phyloP scores from a whole-genome alignment of 2,113 vertebrate genomes.

The Anguilla rostrata region DNA sequence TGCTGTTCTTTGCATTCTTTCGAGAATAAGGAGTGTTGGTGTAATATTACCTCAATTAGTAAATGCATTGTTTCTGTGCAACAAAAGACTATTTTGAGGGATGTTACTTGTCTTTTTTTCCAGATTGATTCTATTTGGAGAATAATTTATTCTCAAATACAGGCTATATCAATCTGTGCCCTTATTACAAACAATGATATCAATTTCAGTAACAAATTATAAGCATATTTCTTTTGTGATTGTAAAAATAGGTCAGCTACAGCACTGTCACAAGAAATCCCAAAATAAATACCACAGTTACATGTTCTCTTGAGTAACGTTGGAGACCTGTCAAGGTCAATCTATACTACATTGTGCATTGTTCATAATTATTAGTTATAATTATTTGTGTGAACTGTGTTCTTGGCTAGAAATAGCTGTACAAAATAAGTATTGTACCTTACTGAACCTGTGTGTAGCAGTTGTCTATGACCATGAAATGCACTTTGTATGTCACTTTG shows the following conservation, averaged over 20 bases:
- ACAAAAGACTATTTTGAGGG: neutral
- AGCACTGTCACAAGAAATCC: neutral
- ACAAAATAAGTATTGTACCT: too few relatives aligned
- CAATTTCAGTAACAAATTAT: neutral
- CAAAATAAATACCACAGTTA: neutral
- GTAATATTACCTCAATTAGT: neutral
- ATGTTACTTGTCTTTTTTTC: too few relatives aligned
- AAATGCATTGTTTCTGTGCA: neutral
- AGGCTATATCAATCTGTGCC: neutral
- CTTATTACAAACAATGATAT: neutral
- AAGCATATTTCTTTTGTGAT: neutral
- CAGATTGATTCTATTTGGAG: too few relatives aligned
- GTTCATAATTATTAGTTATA: too few relatives aligned
- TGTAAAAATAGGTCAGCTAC: neutral
- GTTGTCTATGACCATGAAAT: too few relatives aligned
- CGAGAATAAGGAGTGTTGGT: neutral
- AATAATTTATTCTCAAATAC: neutral
- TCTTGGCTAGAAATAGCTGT: too few relatives aligned
- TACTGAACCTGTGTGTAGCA: too few relatives aligned
- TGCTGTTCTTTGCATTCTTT: neutral
- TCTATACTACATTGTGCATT: too few relatives aligned
- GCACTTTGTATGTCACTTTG: too few relatives aligned
- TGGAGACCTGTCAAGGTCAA: too few relatives aligned
- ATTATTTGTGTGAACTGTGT: too few relatives aligned
- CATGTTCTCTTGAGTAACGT: neutral